These are phyloP conservation scores for Hydrozoanthus tunicans DNA, from an alignment of 64 coral and sea anemone species.

Conservation along the genomic window DNA sequence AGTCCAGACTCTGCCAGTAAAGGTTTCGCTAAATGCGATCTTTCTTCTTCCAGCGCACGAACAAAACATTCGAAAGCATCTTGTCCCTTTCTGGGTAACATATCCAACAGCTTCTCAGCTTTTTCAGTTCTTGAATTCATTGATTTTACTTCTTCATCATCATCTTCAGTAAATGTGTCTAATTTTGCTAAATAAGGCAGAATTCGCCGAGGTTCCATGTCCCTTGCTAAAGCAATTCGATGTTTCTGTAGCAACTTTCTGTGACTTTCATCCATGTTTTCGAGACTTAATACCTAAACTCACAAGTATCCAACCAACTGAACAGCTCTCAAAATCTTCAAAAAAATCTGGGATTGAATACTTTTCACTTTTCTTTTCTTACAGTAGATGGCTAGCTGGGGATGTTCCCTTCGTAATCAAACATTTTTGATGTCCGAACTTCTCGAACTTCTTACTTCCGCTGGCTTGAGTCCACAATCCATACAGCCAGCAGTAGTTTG, in stretches of 20 bases:
- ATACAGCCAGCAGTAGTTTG: background rate
- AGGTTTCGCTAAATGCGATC: conserved; percentile 48
- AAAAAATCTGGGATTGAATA: background rate
- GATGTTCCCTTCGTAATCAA: no score
- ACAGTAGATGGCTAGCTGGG: background rate
- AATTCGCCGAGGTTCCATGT: conserved; percentile 63
- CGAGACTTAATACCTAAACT: background rate
- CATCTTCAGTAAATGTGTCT: conserved; percentile 56
- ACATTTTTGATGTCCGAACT: no score
- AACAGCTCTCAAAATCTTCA: background rate
- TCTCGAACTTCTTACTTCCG: background rate
- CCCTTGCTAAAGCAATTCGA: conserved; percentile 36
- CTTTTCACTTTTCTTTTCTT: background rate
- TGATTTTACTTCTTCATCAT: conserved; percentile 74
- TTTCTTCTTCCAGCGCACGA: conserved; percentile 37
- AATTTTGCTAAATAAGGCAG: conserved; percentile 39
- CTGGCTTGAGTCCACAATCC: background rate
- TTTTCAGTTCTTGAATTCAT: background rate
- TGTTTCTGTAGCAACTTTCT: conserved; percentile 62
- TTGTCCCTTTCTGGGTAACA: conserved; percentile 60
- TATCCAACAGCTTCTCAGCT: conserved; percentile 60
- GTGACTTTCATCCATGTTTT: conserved; percentile 71
- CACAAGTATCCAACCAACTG: background rate
- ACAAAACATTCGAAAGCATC: conserved; percentile 77
- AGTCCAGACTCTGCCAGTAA: conserved; percentile 53